Base-by-base conservation (phyloP, 2,888 invertebrate genomes). In the Eupithecia subfuscata region DNA sequence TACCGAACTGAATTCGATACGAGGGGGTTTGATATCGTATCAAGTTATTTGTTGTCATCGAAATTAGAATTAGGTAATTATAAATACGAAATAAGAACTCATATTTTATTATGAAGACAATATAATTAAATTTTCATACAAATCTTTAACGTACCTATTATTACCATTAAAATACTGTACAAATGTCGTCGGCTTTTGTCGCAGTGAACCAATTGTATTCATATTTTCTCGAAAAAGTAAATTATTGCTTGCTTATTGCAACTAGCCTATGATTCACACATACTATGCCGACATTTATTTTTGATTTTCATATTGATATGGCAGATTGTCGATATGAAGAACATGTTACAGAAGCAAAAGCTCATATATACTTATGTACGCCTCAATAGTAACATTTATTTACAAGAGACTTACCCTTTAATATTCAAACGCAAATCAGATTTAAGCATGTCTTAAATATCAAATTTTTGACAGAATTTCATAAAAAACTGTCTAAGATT, bases 131-230 rank as follows among this genome's bases (percentile, higher is more conserved):
- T 96, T 96, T 97, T 96, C 96, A 97, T 97, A 97, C 97, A 97
- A 97, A 97, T 97, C 93, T 97, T 97, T 97, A 97, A 97, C 96
- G 96, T 94, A 94, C 67, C 67, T 67, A 68, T 89, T 96, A 96
- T 96, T 94, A 96, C 95, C 95, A 95, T 96, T 96, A 96, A 97
- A 97, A 97, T 97, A 97, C 97, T 97, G 97, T 97, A 97, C 96
- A 97, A 82, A 78, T 78, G 79, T 79, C 88, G 92, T 89, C 93
- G 89, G 89, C 86, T 85, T 84, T 87, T 85, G 83, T 91, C 88
- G 90, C 81, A 88, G 90, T 86, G 85, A 88, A 92, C 89, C 92
- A 94, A 91, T 92, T 90, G 56, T 56, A 56, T 56, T 40, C 63
- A 70, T 25, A 83, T 77, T 81, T 78, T 77, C 78, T 74, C 73